Base-by-base conservation (phyloP, 1,140 invertebrate genomes). In the Cecropterus lyciades region DNA sequence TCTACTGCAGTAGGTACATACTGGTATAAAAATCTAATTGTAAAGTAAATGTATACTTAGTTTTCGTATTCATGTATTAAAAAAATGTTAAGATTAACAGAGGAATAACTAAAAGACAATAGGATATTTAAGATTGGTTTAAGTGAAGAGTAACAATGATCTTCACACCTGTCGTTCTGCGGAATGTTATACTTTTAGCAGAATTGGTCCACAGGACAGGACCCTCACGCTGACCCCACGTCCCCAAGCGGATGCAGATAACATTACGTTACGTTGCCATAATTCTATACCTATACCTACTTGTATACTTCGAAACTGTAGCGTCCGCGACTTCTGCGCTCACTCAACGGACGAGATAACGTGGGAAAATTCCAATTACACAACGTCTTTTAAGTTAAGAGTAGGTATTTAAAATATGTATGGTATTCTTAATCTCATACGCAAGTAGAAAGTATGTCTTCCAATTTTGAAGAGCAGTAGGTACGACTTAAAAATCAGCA, bases 201-300 rank as follows among this genome's bases (percentile, higher is more conserved):
- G 48, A 33, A 20, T 14, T 43, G 40, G 40, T 13, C 40, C 13
- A 43, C 40, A 43, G n/a, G 40, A 43, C 40, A 43, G 13, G 40
- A 14, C 40, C 40, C 40, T 43, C 40, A 43, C 37, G 3, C 40
- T 43, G 40, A n/a, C 33, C 33, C 33, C 33, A 37, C 33, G 33
- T 10, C 33, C 33, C 13, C 40, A 80, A 60, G 66, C 87, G 87
- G 85, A 90, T 88, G 84, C 83, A 85, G 85, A 88, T 90, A 90
- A 82, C 76, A 85, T 87, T 86, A 84, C 78, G 75, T 70, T 70
- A 72, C 67, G 78, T 87, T 85, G 80, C 84, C 84, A 84, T 84
- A 74, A 86, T 74, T 70, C 76, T 75, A 75, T 74, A 69, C 57
- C 65, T 53, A 67, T 53, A 43, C 8, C 7, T 69, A 37, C 46